phyloP scores from a whole-genome alignment of 1,140 invertebrate genomes.

The Paramacrobiotus metropolitanus region DNA sequence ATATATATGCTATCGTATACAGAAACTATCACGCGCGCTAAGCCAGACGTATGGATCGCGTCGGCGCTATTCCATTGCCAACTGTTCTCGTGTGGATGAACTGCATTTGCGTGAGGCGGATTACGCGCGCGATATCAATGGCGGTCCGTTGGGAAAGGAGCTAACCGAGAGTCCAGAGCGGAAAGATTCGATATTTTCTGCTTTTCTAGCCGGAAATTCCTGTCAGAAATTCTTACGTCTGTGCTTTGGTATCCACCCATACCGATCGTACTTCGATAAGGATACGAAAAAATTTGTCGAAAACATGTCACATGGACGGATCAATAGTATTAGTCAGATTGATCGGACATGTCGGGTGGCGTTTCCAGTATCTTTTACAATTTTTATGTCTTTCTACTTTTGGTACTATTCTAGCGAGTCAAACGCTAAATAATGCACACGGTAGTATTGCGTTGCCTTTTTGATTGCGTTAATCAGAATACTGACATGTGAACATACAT shows the following conservation, averaged over 20 bases:
- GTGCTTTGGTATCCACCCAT: not conserved
- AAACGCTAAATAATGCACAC: no score
- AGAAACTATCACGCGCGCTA: not conserved
- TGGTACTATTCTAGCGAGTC: not conserved
- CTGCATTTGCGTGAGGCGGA: not conserved
- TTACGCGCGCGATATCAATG: not conserved
- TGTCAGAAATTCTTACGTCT: not conserved
- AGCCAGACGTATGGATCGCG: not conserved
- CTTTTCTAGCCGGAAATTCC: not conserved
- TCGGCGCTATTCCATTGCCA: not conserved
- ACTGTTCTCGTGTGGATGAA: not conserved
- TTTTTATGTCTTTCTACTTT: not conserved
- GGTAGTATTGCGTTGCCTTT: no score
- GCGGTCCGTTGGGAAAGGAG: not conserved
- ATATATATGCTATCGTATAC: no score
- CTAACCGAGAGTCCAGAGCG: not conserved
- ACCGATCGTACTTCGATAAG: not conserved
- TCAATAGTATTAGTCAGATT: constrained; percentile 53
- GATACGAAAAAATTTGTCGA: not conserved
- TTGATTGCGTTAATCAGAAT: no score
- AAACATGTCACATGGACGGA: not conserved
- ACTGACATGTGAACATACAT: no score
- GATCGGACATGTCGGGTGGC: constrained; percentile 44
- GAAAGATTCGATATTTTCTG: not conserved
- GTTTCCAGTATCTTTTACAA: constrained; percentile 41